Base-by-base conservation (phyloP, 2,797 vertebrate species). In the Sebastes nivosus region DNA sequence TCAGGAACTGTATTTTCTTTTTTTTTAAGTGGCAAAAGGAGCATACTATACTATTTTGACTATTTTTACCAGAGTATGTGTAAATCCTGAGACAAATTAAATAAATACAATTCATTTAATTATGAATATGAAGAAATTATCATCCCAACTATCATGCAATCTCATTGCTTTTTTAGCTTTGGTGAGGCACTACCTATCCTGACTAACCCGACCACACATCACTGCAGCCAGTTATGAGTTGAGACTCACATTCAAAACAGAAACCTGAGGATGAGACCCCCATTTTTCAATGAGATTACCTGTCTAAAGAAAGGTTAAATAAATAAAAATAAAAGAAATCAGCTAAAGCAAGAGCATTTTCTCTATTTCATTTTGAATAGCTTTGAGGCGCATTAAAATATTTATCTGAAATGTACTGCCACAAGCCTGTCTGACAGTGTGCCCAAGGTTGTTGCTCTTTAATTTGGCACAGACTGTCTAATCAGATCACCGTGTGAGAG, bases 381-480 rank as follows among this genome's bases (percentile, higher is more conserved):
- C 82, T 78, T 66, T 34, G 14, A 57, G 66, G 57, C 5, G 0
- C 46, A 73, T 81, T 72, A 67, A 67, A 67, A 77, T 87, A 68
- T 88, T 79, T 67, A 82, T 81, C 77, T 63, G 57, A 85, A 80
- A 70, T 72, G 87, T 82, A 70, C 84, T 79, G 80, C 72, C 72
- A 86, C 82, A 82, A 80, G 81, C 61, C 86, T 82, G 68, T 63
- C 64, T 88, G 75, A 85, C 85, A 87, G 80, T 55, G 82, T 74
- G 81, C 72, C 74, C 88, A 91, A 91, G 88, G 91, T 91, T 91
- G 90, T 78, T 82, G 84, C 86, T 90, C 85, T 93, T 88, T 93
- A 92, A 93, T 92, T 92, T 91, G 86, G 84, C 84, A 89, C 86
- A 81, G 81, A 73, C 82, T 80, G 85, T 85, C 90, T 93, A 94